phyloP scores from a whole-genome alignment of 2,888 invertebrate genomes.

The Watsonalla binaria region DNA sequence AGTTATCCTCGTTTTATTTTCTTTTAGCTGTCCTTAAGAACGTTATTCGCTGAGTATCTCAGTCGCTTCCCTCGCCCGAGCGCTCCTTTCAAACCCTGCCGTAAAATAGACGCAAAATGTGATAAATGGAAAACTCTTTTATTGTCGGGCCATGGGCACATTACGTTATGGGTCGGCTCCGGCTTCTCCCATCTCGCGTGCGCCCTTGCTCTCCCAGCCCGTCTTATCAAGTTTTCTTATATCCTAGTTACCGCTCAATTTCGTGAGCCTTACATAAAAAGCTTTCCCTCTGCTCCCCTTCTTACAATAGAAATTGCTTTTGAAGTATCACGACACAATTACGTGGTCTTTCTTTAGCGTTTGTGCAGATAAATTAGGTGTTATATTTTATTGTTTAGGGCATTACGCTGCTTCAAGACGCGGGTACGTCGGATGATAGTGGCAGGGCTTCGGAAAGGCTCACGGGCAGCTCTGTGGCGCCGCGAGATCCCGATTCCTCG shows the following conservation, averaged over 20 bases:
- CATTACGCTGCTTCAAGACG: conserved; percentile 86
- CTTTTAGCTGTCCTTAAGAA: conserved; percentile 62
- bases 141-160: conserved; percentile 65
- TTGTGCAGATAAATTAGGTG: conserved; percentile 24
- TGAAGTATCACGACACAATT: conserved; percentile 49
- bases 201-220: conserved; percentile 50
- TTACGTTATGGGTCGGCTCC: conserved; percentile 65
- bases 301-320: conserved; percentile 49
- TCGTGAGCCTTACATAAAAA: conserved; percentile 60
- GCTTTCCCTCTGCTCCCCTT: conserved; percentile 49
- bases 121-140: conserved; percentile 78
- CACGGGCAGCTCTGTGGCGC: conserved; percentile 86
- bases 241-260: conserved; percentile 73
- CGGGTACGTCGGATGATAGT: conserved; percentile 91
- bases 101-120: conserved; percentile 78
- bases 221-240: conserved; percentile 73
- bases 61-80: conserved; percentile 57
- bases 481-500: conserved; percentile 89
- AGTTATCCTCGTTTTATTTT: conserved; percentile 72
- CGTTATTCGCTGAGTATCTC: conserved; percentile 58
- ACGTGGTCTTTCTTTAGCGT: conserved; percentile 29
- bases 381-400: conserved; percentile 77
- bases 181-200: conserved; percentile 51
- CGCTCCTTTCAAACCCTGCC: conserved; percentile 66
- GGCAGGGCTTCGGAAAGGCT: conserved; percentile 89